Evolutionary conservation across 1,140 invertebrate species (phyloP).

Genomic region (Babylonia areolata): DNA sequence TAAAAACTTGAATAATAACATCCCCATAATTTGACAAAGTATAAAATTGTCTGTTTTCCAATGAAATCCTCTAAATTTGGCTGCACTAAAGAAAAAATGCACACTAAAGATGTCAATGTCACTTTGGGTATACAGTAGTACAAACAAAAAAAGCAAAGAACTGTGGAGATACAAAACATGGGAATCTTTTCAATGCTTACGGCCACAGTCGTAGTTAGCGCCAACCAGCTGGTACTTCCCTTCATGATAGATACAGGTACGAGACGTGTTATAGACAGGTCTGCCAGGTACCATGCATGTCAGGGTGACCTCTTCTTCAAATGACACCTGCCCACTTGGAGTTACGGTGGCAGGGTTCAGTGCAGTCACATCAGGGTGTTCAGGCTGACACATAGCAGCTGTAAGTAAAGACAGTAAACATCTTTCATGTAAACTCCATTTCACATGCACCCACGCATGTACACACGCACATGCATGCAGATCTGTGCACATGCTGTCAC

Average conservation of each 20-base stretch:
- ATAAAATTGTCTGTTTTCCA: too few species aligned
- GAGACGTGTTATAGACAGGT: neutral
- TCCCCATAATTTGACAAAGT: too few species aligned
- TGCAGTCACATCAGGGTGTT: too few species aligned
- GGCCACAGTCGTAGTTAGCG: neutral
- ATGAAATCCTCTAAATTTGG: too few species aligned
- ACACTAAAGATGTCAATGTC: too few species aligned
- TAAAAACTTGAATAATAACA: too few species aligned
- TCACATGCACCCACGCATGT: neutral
- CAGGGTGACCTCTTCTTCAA: neutral
- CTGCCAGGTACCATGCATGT: neutral
- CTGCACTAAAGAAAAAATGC: too few species aligned
- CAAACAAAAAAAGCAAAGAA: neutral
- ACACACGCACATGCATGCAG: neutral
- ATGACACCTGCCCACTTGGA: neutral
- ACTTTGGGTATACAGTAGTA: too few species aligned
- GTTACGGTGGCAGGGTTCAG: conserved; percentile 5
- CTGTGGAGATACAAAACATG: neutral
- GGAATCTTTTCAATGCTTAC: neutral
- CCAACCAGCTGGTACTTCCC: neutral
- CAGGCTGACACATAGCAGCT: neutral
- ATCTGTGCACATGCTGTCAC: neutral
- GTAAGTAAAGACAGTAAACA: neutral
- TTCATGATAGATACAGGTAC: neutral
- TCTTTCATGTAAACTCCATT: neutral